phyloP scores from a whole-genome alignment of 2,888 invertebrate species.

The Epistrophe grossulariae region DNA sequence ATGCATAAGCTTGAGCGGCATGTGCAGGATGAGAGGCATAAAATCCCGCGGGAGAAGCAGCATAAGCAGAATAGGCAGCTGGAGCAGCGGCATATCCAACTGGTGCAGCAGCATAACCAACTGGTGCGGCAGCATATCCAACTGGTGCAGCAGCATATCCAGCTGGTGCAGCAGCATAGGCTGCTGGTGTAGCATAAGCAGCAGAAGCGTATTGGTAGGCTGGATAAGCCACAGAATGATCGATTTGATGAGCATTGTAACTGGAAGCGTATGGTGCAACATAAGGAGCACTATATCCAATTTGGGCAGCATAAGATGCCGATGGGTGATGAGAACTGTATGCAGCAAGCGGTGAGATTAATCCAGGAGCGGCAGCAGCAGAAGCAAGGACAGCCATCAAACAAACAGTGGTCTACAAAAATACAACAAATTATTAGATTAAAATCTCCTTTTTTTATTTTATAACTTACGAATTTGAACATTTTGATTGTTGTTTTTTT shows the following conservation, averaged over 20 bases:
- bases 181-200: constrained; percentile 46
- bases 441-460: neutral
- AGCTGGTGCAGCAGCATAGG: constrained; percentile 43
- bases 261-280: constrained; percentile 65
- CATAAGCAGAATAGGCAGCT: constrained; percentile 11
- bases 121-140: neutral
- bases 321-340: constrained; percentile 41
- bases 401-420: constrained; percentile 49
- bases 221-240: constrained; percentile 67
- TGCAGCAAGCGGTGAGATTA: constrained; percentile 52
- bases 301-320: constrained; percentile 38
- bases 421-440: neutral
- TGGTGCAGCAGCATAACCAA: constrained; percentile 7
- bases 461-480: constrained; percentile 69
- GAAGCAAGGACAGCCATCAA: constrained; percentile 53
- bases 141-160: constrained; percentile 51
- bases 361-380: constrained; percentile 44
- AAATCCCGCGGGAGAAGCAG: constrained; percentile 31
- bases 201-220: constrained; percentile 53
- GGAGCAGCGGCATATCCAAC: constrained; percentile 34
- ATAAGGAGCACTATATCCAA: constrained; percentile 62
- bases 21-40: constrained; percentile 11
- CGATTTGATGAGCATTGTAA: constrained; percentile 65
- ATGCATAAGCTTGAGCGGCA: constrained; percentile 13
- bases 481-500: constrained; percentile 33